phyloP scores from a whole-genome alignment of 2,113 vertebrate species.

The human region GRCh38 chr7:111713501-111714000 shows the following conservation, averaged over 20 bases:
- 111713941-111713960: not conserved
- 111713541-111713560: not conserved
- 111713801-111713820: not conserved
- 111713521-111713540: not conserved
- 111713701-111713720: not conserved
- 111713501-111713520: not conserved
- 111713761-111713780: not conserved
- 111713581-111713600: not conserved
- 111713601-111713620: not conserved
- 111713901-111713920: not conserved
- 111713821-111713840: not conserved
- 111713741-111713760: not conserved
- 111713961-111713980: not conserved
- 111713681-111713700: not conserved
- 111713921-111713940: not conserved
- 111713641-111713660: not conserved
- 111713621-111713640: not conserved
- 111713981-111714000: not conserved
- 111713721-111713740: not conserved
- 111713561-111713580: not conserved
- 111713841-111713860: not conserved
- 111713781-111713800: not conserved
- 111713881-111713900: not conserved
- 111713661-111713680: not conserved
- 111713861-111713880: not conserved